Evolutionary conservation across 2,113 vertebrate genomes (phyloP), one percentile per base, ranked within the genome.

Genomic region (Okapia johnstoni): DNA sequence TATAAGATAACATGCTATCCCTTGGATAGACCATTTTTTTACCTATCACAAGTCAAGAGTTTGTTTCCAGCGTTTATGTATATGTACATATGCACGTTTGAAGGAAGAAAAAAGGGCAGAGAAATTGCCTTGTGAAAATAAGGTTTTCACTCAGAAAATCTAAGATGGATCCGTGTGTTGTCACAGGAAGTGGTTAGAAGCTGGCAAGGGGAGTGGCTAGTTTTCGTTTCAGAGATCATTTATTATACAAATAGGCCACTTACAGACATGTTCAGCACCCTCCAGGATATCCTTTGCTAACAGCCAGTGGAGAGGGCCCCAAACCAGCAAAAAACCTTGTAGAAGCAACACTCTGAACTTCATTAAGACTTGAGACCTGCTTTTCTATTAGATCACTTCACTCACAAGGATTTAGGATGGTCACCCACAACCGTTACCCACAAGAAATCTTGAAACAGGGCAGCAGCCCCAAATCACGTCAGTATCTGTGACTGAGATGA

Each of bases 181-280:
- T 93, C 88, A 88, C 54, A 97, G 97, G 97, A 98, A 98, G 97
- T 97, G 95, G 97, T 97, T 93, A 97, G 95, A 95, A 40, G 91
- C 48, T 95, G 81, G 87, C 92, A 97, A 70, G 33, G 94, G 88
- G 43, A 94, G 88, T 76, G 84, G 95, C 94, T 94, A 76, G 55
- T 86, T 97, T 95, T 96, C 76, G 55, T 96, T 97, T 96, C 30
- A 88, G 85, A 97, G 52, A 73, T 83, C 40, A 92, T 60, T 97
- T 95, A 73, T 76, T 89, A 96, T 40, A 96, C 7, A 93, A 87
- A 73, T 7, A 48, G 23, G 61, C 57, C 80, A 91, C 55, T 96
- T 94, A 79, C 96, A 96, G 95, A 97, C 60, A 95, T 54, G 96
- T 61, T 86, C 91, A 73, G 58, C 81, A 97, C 30, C 23, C 43